Evolutionary conservation across 2,888 invertebrate species (phyloP), one percentile per base, ranked within the genome.

Genomic region (Drosophila melanosoma): DNA sequence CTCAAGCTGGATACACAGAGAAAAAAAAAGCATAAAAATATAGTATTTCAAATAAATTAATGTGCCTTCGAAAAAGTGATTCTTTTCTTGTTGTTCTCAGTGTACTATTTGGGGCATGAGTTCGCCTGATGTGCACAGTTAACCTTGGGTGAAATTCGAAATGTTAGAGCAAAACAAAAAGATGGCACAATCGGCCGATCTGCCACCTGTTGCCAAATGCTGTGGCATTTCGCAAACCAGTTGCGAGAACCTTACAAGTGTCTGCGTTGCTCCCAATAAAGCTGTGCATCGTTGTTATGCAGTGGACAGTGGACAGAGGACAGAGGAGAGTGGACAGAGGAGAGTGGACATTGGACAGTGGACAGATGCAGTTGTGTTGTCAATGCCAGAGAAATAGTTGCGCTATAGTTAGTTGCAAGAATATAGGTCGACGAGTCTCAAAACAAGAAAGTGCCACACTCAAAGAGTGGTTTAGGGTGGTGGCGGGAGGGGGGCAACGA

Each of bases 351-450:
- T 2, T 32, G 51, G 59, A n/a, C 54, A 26, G 45, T 51, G 65
- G 71, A 63, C 63, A 73, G 65, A 52, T 57, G 35, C 42, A 48
- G 63, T 66, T 62, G 66, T 29, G 57, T 58, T 77, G 74, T 58
- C 74, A 69, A 69, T 70, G 76, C 45, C 75, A 57, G 56, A 68
- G 53, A 69, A 80, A 80, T 80, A 78, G 81, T 72, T 61, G 81
- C 80, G 60, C 70, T 65, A 40, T 60, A 79, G 60, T 79, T 74
- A 56, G 78, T 72, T 73, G 76, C n/a, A 45, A 57, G 76, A 78
- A 78, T 85, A 89, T 85, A 77, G 85, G 85, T 85, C 85, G 87
- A 78, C 79, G 38, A 64, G 74, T 81, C 82, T 81, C 75, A 78
- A 69, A 83, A 74, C 80, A 82, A 87, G 84, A 89, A 85, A 87